A percentile compares a stretch with the other conserved stretches of the same genome.
These are phyloP conservation scores for Rhogogaster chlorosoma DNA, from an alignment of 2,888 invertebrate species.

Conservation along the genomic window DNA sequence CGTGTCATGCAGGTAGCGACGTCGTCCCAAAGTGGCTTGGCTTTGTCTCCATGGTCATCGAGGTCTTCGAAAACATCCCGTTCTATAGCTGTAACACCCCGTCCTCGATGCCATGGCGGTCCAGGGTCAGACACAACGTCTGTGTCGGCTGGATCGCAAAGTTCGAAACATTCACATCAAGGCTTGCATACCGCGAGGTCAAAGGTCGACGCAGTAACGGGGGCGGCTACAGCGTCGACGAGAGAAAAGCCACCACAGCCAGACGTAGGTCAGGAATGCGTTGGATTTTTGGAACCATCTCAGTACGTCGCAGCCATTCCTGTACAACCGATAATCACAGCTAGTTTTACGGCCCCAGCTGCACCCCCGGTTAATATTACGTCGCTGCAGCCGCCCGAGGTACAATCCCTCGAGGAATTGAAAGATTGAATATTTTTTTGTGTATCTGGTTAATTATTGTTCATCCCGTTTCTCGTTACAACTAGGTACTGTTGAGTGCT, in stretches of 20 bases:
- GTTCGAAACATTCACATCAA: conserved; percentile 81
- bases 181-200: conserved; percentile 75
- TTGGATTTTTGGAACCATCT: conserved; percentile 75
- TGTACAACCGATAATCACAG: conserved; percentile 80
- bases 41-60: conserved; percentile 74
- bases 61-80: conserved; percentile 72
- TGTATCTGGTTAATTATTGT: background rate
- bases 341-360: conserved; percentile 77
- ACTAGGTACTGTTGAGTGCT: too few relatives aligned
- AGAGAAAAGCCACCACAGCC: conserved; percentile 62
- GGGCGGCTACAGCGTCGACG: conserved; percentile 59
- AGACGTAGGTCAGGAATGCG: conserved; percentile 65
- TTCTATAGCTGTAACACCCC: conserved; percentile 62
- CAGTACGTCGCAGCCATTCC: conserved; percentile 82
- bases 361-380: conserved; percentile 69
- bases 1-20: conserved; percentile 6
- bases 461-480: background rate
- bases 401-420: conserved; percentile 53
- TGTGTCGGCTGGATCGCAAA: conserved; percentile 84
- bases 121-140: conserved; percentile 83
- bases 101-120: conserved; percentile 67
- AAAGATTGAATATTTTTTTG: background rate
- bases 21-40: conserved; percentile 59
- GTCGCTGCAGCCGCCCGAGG: conserved; percentile 69
- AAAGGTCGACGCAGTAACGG: conserved; percentile 16